Base-by-base conservation (phyloP, 2,888 invertebrate species). In the Nomada lathburiana region DNA sequence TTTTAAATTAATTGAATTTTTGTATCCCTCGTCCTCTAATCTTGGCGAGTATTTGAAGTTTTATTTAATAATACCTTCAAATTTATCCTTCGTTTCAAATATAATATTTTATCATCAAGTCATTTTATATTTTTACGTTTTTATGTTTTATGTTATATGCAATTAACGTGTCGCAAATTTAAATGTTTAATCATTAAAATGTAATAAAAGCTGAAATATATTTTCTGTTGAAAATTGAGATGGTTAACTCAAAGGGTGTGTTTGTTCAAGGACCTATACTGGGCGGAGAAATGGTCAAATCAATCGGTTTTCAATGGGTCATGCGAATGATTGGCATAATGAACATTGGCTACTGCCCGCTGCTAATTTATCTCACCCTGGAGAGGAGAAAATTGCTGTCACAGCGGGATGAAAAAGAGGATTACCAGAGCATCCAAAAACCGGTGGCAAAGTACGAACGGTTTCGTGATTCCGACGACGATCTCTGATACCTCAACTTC, bases 251-350 rank as follows among this genome's bases (percentile, higher is more conserved):
- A 7, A 36, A 36, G 36, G 36, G 36, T 47, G 26, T n/a, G 9
- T 73, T 71, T 50, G 50, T 72, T 65, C 16, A 88, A 96, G 97
- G 97, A 73, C 97, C 98, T 0, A 94, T 97, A 60, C 91, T 97
- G 65, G 97, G 97, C 26, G 97, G 97, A 2, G 96, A 96, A 90
- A 93, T 97, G 83, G 96, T 97, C 0, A 95, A 96, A 87, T 92
- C 94, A 16, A 94, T 97, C 60, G 97, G 97, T 53, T 97, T 97
- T 92, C 95, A 95, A 29, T 97, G 97, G 96, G 94, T 97, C 16
- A 97, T 97, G 95, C 94, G 97, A 82, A 94, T 95, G 26, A 95
- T 97, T 47, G 97, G 97, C 1, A 93, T 96, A 36, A 90, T 96
- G 18, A 97, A 97, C 93, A 93, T 97, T 26, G 89, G 95, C 13